Conservation (phyloP, 2,113 vertebrate genomes). For the Orycteropus afer region DNA sequence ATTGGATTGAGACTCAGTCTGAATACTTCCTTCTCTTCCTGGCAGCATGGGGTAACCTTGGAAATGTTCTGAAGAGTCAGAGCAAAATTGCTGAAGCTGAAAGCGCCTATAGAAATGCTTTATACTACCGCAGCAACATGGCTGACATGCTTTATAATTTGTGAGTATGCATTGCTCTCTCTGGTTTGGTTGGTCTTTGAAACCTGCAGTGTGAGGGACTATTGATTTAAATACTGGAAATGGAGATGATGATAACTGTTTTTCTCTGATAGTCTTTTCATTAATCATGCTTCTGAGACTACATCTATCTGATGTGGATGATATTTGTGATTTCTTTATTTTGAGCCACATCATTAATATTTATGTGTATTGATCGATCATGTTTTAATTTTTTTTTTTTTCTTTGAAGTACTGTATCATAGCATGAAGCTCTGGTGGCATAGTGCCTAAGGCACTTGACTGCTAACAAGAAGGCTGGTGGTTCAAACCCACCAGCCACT, state of each 20-base stretch:
- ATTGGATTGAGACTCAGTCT: slow-evolving; percentile 80
- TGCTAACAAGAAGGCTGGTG: no score
- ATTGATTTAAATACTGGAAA: slow-evolving; percentile 80
- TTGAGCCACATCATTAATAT: not conserved
- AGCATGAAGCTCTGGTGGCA: no score
- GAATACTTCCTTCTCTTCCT: slow-evolving; percentile 85
- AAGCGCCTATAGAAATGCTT: slow-evolving; percentile 96
- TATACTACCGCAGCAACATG: slow-evolving; percentile 99
- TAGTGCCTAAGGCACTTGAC: no score
- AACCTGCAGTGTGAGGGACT: slow-evolving; percentile 64
- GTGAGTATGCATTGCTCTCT: slow-evolving; percentile 90
- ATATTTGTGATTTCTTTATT: slow-evolving; percentile 36
- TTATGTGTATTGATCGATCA: not conserved
- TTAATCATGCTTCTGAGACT: slow-evolving; percentile 77
- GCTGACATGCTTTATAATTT: slow-evolving; percentile 99
- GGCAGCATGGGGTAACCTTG: slow-evolving; percentile 99
- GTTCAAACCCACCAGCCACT: no score
- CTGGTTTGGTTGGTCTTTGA: slow-evolving; percentile 68
- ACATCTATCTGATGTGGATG: slow-evolving; percentile 42
- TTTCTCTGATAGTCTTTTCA: slow-evolving; percentile 71
- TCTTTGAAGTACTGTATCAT: no score
- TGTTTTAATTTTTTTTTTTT: not conserved
- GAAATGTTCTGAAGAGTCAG: slow-evolving; percentile 99
- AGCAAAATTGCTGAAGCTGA: slow-evolving; percentile 97
- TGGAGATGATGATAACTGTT: slow-evolving; percentile 75